Evolutionary conservation across 2,113 vertebrate species (phyloP).

Genomic region (Planiliza haematocheilus): DNA sequence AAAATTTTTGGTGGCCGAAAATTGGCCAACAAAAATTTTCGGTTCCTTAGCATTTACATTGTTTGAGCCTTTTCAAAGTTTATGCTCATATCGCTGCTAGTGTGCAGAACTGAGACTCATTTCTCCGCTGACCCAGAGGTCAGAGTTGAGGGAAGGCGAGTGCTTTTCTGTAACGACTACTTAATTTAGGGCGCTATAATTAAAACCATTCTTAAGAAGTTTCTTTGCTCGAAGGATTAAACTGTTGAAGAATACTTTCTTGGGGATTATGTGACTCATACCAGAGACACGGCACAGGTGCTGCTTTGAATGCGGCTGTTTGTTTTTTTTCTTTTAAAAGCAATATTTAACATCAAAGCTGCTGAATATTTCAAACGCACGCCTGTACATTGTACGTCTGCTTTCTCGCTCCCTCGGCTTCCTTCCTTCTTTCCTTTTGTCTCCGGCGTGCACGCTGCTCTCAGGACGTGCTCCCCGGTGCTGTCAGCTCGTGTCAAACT

Average conservation of each 20-base stretch:
- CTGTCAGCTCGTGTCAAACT: slow-evolving; percentile 73
- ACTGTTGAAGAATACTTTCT: slow-evolving; percentile 7
- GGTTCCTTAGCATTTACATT: no score
- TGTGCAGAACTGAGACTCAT: slow-evolving; percentile 12
- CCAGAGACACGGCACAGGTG: slow-evolving; percentile 39
- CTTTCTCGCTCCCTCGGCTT: background rate
- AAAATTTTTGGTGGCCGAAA: no score
- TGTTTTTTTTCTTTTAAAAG: slow-evolving; percentile 27
- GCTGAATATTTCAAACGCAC: slow-evolving; percentile 44
- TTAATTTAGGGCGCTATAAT: slow-evolving; percentile 6
- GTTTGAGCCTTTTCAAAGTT: no score
- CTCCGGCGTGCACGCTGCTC: slow-evolving; percentile 36
- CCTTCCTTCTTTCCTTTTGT: slow-evolving; percentile 34
- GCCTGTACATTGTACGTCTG: slow-evolving; percentile 14
- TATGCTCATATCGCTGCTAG: no score
- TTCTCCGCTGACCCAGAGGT: background rate
- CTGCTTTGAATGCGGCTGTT: slow-evolving; percentile 21
- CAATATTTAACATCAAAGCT: slow-evolving; percentile 59
- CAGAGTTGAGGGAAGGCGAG: no score
- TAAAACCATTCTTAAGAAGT: background rate
- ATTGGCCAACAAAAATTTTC: no score
- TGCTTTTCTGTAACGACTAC: no score
- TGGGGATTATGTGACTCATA: slow-evolving; percentile 37
- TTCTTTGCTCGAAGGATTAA: background rate
- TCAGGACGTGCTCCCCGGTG: slow-evolving; percentile 46